Percentiles rank a stretch among this genome's conserved stretches.
Conservation (phyloP, 2,888 invertebrate genomes). For the Polydrusus pterygomalis region DNA sequence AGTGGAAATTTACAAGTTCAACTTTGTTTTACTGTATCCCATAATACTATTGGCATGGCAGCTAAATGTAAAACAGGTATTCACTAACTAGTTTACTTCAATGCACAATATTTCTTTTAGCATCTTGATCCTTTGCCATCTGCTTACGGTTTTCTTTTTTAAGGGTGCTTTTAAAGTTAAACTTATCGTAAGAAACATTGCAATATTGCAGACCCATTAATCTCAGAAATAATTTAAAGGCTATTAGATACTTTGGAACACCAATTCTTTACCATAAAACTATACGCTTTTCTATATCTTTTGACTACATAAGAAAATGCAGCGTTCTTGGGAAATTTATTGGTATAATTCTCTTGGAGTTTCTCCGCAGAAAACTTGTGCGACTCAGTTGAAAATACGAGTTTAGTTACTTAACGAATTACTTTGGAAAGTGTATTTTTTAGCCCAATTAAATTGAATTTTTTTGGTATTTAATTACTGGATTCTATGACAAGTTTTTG, state of each 20-base stretch:
- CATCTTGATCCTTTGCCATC: no score
- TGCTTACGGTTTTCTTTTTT: not conserved
- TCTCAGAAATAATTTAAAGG: not conserved
- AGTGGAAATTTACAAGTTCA: no score
- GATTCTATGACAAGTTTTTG: no score
- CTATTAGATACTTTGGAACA: conserved; percentile 19
- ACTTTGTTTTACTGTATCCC: no score
- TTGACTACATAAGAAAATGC: conserved; percentile 44
- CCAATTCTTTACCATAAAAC: conserved; percentile 35
- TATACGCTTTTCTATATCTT: conserved; percentile 38
- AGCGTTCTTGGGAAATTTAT: conserved; percentile 41
- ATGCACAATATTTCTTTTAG: no score
- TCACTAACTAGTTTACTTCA: no score
- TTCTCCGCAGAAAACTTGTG: conserved; percentile 40
- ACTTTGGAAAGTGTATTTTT: not conserved
- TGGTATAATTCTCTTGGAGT: conserved; percentile 38
- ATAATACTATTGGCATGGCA: no score
- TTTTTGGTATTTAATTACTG: not conserved
- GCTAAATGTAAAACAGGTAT: no score
- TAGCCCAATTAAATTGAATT: conserved; percentile 1
- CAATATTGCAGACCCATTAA: not conserved
- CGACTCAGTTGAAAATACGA: conserved; percentile 36
- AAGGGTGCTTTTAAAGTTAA: not conserved
- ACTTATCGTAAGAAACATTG: not conserved
- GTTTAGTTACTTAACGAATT: conserved; percentile 34